A percentile compares a stretch with the other conserved stretches of the same genome.
Conservation (phyloP, 2,113 vertebrate genomes). For the Cacatua alba region DNA sequence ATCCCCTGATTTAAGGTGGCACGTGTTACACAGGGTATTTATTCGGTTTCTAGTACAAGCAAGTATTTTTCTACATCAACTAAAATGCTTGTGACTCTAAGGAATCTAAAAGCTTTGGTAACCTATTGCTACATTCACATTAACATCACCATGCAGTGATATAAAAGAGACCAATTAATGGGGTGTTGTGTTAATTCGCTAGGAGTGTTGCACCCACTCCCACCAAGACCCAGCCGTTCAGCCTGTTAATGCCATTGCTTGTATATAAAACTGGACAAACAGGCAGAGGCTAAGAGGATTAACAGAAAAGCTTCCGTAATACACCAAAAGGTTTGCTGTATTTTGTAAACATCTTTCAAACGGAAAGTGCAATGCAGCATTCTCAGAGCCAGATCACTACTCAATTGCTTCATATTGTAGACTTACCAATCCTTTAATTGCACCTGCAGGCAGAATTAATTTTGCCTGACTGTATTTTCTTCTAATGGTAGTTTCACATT, state of each 20-base stretch:
- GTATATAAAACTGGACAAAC: constrained; percentile 29
- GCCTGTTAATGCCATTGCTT: background rate
- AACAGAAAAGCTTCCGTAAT: constrained; percentile 12
- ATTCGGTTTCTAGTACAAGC: background rate
- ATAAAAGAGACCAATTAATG: background rate
- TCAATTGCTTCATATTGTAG: constrained; percentile 15
- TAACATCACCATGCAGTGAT: background rate
- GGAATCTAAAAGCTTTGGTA: background rate
- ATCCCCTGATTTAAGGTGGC: background rate
- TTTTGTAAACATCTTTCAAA: constrained; percentile 44
- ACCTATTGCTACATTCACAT: background rate
- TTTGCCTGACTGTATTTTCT: constrained; percentile 26
- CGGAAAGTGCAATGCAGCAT: background rate
- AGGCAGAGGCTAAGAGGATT: constrained; percentile 34
- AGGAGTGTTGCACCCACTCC: background rate
- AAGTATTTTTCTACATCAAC: background rate
- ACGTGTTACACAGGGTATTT: background rate
- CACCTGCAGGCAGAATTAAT: constrained; percentile 51
- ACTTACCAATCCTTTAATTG: constrained; percentile 52
- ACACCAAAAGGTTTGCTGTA: constrained; percentile 16
- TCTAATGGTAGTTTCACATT: constrained; percentile 46
- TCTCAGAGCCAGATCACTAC: background rate
- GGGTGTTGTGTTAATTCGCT: background rate
- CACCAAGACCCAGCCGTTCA: background rate
- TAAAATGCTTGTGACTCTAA: background rate